A percentile compares a stretch with the other conserved stretches of the same genome.
Conservation (phyloP, 2,113 vertebrate species). For the Oryzias woworae region DNA sequence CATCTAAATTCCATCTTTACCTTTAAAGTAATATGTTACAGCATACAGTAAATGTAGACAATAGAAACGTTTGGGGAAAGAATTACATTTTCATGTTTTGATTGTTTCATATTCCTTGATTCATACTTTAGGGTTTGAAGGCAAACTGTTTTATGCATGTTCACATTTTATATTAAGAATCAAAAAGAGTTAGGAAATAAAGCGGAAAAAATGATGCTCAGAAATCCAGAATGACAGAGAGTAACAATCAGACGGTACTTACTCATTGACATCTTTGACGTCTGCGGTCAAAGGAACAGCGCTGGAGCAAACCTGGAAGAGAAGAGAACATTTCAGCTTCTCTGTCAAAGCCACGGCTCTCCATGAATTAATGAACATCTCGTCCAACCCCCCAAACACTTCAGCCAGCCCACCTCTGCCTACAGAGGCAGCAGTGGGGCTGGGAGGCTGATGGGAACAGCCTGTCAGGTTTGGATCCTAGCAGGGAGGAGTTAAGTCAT, state of each 20-base stretch:
- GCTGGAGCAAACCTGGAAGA: slow-evolving; percentile 54
- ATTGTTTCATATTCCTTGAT: too few species aligned
- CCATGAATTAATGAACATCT: slow-evolving; percentile 13
- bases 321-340: slow-evolving; percentile 1
- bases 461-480: slow-evolving; percentile 53
- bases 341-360: neutral
- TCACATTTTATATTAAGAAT: too few species aligned
- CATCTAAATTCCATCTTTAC: too few species aligned
- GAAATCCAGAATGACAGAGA: neutral
- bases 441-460: slow-evolving; percentile 56
- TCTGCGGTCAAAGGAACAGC: slow-evolving; percentile 43
- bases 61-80: too few species aligned
- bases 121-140: too few species aligned
- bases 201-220: neutral
- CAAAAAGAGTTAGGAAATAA: neutral
- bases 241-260: slow-evolving; percentile 42
- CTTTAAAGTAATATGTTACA: too few species aligned
- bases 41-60: too few species aligned
- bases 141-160: too few species aligned
- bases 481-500: neutral
- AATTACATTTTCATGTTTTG: too few species aligned
- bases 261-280: slow-evolving; percentile 72
- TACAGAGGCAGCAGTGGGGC: slow-evolving; percentile 43
- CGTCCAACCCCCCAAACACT: neutral
- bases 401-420: slow-evolving; percentile 20